A percentile compares a stretch with the other conserved stretches of the same genome.
Conservation (phyloP, 2,113 vertebrate species). For the Notarius lentiginosus region DNA sequence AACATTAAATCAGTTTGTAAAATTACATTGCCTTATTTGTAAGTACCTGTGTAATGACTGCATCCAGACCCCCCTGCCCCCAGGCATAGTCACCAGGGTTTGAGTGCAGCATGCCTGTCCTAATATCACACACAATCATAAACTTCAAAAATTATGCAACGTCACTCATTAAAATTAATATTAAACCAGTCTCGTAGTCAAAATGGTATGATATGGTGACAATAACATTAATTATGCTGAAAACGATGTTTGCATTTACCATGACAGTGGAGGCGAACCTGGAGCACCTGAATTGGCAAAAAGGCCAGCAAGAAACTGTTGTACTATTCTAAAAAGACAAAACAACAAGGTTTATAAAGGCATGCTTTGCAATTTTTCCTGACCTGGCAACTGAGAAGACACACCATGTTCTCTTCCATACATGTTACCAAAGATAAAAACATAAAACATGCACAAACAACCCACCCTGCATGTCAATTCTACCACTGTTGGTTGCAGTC, state of each 20-base stretch:
- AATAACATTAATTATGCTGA: not conserved
- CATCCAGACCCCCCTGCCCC: slow-evolving; percentile 95
- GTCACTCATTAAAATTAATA: not conserved
- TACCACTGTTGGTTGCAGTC: not conserved
- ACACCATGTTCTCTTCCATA: not conserved
- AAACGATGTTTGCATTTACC: slow-evolving; percentile 70
- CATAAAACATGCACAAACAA: no score
- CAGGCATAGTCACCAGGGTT: slow-evolving; percentile 96
- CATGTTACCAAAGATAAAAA: not conserved
- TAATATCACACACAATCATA: slow-evolving; percentile 53
- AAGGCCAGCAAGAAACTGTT: slow-evolving; percentile 94
- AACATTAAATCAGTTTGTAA: not conserved
- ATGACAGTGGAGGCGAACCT: slow-evolving; percentile 87
- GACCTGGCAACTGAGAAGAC: not conserved
- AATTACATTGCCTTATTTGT: not conserved
- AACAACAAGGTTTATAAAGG: not conserved
- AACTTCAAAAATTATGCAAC: not conserved
- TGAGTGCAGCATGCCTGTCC: slow-evolving; percentile 95
- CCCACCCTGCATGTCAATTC: not conserved
- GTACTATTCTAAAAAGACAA: slow-evolving; percentile 81
- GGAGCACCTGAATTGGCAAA: slow-evolving; percentile 89
- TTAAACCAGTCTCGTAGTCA: not conserved
- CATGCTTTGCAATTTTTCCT: not conserved
- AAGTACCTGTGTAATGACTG: slow-evolving; percentile 93
- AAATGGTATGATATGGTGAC: not conserved